Conservation (phyloP, 1,140 invertebrate species). For the Brevipalpus yothersi region DNA sequence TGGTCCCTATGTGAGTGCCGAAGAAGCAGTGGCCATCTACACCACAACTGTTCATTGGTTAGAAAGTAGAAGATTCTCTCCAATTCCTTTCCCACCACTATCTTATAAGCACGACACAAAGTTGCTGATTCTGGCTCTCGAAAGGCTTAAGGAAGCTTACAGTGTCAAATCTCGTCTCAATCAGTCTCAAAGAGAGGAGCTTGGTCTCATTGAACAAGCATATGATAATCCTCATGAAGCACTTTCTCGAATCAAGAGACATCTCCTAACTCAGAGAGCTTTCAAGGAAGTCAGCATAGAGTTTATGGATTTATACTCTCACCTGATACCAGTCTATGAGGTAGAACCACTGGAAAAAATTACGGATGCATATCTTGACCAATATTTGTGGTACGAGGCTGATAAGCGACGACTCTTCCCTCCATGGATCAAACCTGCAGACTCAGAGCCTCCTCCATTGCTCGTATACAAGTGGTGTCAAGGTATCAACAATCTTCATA, state of each 20-base stretch:
- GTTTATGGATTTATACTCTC: slow-evolving; percentile 99
- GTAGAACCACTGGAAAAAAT: slow-evolving; percentile 98
- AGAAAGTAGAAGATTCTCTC: slow-evolving; percentile 87
- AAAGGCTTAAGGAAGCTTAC: slow-evolving; percentile 94
- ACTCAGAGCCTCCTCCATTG: slow-evolving; percentile 90
- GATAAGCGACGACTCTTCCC: slow-evolving; percentile 91
- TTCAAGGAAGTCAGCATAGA: slow-evolving; percentile 98
- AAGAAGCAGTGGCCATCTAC: slow-evolving; percentile 98
- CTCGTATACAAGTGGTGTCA: slow-evolving; percentile 99
- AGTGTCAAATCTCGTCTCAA: slow-evolving; percentile 92
- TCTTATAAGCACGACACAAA: slow-evolving; percentile 99
- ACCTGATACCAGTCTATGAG: slow-evolving; percentile 94
- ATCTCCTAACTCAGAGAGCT: slow-evolving; percentile 85
- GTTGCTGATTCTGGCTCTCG: slow-evolving; percentile 79
- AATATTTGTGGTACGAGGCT: slow-evolving; percentile 98
- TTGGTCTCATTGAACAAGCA: slow-evolving; percentile 95
- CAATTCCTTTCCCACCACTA: slow-evolving; percentile 93
- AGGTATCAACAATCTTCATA: slow-evolving; percentile 90
- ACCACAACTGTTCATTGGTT: slow-evolving; percentile 99
- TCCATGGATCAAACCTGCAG: slow-evolving; percentile 95
- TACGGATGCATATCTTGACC: slow-evolving; percentile 97
- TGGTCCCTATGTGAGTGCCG: slow-evolving; percentile 94
- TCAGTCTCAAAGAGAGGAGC: slow-evolving; percentile 93
- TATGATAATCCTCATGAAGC: slow-evolving; percentile 99
- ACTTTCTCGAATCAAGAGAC: slow-evolving; percentile 93